phyloP scores from a whole-genome alignment of 2,797 vertebrate genomes.

The Microhierax caerulescens region DNA sequence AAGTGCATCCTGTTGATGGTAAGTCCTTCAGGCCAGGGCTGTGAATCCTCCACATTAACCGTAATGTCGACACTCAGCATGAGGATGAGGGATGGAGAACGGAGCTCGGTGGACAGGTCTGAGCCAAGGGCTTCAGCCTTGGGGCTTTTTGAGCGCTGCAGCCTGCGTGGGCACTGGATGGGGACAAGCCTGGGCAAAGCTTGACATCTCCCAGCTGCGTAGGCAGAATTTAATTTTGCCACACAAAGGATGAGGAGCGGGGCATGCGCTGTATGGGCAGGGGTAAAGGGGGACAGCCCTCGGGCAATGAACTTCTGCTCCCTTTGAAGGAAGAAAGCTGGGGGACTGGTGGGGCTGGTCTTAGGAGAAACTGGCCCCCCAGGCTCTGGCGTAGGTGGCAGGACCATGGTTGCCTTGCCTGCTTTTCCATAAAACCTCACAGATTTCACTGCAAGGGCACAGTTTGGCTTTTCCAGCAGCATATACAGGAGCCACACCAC shows the following conservation, averaged over 20 bases:
- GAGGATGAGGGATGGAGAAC: background rate
- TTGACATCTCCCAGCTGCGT: background rate
- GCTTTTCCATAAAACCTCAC: background rate
- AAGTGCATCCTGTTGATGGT: background rate
- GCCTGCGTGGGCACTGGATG: background rate
- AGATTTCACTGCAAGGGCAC: background rate
- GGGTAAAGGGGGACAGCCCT: rapidly evolving
- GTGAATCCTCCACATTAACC: background rate
- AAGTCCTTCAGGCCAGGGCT: background rate
- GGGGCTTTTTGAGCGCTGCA: background rate
- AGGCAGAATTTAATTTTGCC: background rate
- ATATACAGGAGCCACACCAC: background rate
- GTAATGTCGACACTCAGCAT: background rate
- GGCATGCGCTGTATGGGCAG: background rate
- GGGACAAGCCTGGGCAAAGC: background rate
- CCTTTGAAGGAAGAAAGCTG: background rate
- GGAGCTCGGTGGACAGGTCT: background rate
- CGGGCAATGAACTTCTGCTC: rapidly evolving
- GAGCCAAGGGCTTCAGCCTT: background rate
- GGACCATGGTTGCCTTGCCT: background rate
- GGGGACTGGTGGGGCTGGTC: background rate
- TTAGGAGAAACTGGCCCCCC: background rate
- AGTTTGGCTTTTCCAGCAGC: background rate
- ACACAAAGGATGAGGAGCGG: background rate
- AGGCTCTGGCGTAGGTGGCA: background rate